Conservation (phyloP, 2,113 vertebrate genomes). For the Lagopus leucura region DNA sequence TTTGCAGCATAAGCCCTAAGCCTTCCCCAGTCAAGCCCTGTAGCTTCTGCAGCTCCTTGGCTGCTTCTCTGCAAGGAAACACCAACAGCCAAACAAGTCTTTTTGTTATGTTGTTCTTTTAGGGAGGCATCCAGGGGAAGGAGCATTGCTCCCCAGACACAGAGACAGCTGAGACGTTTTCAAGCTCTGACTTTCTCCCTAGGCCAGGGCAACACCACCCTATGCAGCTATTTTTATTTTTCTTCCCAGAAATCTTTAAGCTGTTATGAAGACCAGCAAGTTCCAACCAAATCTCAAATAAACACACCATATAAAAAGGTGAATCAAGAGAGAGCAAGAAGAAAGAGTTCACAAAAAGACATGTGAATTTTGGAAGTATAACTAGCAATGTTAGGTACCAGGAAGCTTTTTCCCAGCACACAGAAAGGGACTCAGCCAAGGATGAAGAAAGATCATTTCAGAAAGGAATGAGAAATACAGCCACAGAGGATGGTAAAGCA, state of each 20-base stretch:
- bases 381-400: conserved; percentile 57
- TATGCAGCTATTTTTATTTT: not conserved
- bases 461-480: conserved; percentile 79
- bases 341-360: not conserved
- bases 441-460: conserved; percentile 80
- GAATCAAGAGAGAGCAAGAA: not conserved
- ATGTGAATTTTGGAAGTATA: not conserved
- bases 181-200: not conserved
- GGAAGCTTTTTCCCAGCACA: conserved; percentile 63
- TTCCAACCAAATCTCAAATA: not conserved
- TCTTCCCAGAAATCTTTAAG: not conserved
- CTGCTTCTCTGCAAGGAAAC: not conserved
- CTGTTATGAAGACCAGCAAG: not conserved
- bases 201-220: not conserved
- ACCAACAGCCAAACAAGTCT: not conserved
- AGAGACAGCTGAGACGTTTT: not conserved
- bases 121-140: accelerated
- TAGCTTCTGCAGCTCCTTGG: accelerated
- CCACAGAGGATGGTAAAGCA: conserved; percentile 75
- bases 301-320: not conserved
- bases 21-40: accelerated
- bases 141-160: not conserved
- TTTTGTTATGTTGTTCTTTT: accelerated
- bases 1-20: accelerated
- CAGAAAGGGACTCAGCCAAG: conserved; percentile 71